phyloP scores from a whole-genome alignment of 2,113 vertebrate genomes.

The Clarias macrocephalus region DNA sequence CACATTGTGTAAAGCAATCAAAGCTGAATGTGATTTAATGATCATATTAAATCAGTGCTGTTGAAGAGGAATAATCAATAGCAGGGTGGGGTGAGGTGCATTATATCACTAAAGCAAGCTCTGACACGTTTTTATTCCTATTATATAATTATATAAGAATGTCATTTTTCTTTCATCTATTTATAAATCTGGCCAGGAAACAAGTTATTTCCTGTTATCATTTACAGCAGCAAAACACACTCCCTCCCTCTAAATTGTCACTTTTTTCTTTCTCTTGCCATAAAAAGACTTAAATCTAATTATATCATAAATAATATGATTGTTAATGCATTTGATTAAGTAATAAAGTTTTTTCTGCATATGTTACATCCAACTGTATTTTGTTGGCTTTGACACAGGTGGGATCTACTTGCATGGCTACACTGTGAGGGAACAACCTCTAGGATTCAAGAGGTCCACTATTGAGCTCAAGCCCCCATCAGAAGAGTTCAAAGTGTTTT shows the following conservation, averaged over 20 bases:
- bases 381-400: slow-evolving; percentile 64
- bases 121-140: not conserved
- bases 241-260: no score
- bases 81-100: not conserved
- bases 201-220: not conserved
- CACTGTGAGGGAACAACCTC: slow-evolving; percentile 77
- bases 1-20: no score
- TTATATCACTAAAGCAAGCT: not conserved
- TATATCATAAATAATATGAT: not conserved
- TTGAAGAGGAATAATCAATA: not conserved
- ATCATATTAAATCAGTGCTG: not conserved
- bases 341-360: not conserved
- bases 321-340: no score
- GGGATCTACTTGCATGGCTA: slow-evolving; percentile 91
- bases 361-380: not conserved
- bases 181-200: not conserved
- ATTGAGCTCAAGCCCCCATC: slow-evolving; percentile 86
- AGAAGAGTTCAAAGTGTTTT: slow-evolving; percentile 89
- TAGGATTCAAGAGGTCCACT: slow-evolving; percentile 80
- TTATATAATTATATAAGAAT: not conserved
- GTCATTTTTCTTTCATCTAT: not conserved
- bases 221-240: no score
- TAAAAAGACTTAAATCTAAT: not conserved
- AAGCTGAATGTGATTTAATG: no score
- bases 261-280: not conserved